A percentile compares a stretch with the other conserved stretches of the same genome.
Conservation (phyloP, 2,888 invertebrate species). For the Choreutis nemorana region DNA sequence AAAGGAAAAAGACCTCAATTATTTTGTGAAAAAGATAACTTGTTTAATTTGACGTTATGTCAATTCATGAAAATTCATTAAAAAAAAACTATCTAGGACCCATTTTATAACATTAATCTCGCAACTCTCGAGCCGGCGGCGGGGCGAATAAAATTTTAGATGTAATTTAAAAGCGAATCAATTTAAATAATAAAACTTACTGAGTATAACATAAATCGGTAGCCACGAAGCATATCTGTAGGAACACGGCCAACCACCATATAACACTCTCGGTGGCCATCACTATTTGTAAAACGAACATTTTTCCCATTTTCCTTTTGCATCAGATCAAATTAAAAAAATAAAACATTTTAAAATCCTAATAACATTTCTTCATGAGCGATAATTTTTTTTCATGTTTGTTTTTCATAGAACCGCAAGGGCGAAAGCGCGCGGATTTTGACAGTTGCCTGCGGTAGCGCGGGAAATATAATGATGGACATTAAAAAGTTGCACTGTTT, state of each 20-base stretch:
- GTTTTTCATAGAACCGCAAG: not conserved
- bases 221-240: slow-evolving; percentile 49
- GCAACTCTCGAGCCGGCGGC: too few species aligned
- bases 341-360: not conserved
- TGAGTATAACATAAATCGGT: slow-evolving; percentile 59
- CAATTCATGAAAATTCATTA: too few species aligned
- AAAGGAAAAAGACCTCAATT: too few species aligned
- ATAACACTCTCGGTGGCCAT: slow-evolving; percentile 45
- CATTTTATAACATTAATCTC: too few species aligned
- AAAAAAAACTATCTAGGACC: too few species aligned
- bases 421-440: slow-evolving; percentile 22
- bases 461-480: slow-evolving; percentile 42
- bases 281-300: slow-evolving; percentile 9
- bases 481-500: slow-evolving; percentile 19
- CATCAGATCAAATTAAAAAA: not conserved
- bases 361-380: not conserved
- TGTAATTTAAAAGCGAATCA: too few species aligned
- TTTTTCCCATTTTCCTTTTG: not conserved
- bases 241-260: slow-evolving; percentile 46
- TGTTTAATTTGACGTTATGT: too few species aligned
- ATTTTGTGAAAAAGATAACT: too few species aligned
- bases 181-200: slow-evolving; percentile 31
- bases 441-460: slow-evolving; percentile 31
- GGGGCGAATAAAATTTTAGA: too few species aligned
- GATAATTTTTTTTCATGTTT: not conserved